Base-by-base conservation (phyloP, 2,888 invertebrate species). In the Agrochola lota region DNA sequence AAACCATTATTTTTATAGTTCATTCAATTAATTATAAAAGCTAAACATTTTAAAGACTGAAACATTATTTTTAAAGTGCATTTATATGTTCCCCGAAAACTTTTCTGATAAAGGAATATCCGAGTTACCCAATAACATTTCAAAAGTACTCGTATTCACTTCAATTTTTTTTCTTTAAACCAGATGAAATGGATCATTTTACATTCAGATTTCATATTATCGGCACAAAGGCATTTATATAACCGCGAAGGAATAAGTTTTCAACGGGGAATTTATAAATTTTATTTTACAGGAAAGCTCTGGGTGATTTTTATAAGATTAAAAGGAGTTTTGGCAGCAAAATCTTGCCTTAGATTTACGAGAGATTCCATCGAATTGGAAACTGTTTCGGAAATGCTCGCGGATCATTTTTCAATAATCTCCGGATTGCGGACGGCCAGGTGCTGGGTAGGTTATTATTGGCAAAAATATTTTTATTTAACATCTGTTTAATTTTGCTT, bases 361-460 rank as follows among this genome's bases (percentile, higher is more conserved):
- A 89, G 88, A 86, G 90, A 91, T 92, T 90, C 87, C 87, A 86
- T 85, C 87, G 89, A 93, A 93, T 93, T 91, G 91, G 87, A 92
- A 92, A 91, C 91, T 91, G 90, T 93, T 93, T 90, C 89, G 83
- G 90, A 83, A 90, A 87, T 88, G 81, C 76, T 83, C 60, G 80
- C 62, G 91, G 91, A 94, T 94, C 90, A 94, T 92, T 94, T 94
- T 93, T 92, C 94, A 94, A 94, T 95, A 95, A 94, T 93, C 92
- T 91, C 85, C 84, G 90, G 91, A 92, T 92, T 91, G 87, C 83
- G 74, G 83, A 59, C 43, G 30, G 40, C 30, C 78, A 71, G 72
- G 74, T 76, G 73, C 26, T 67, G 52, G 35, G 17, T 35, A 64
- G n/a, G 9, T 72, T 60, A 57, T 64, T 66, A 66, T 70, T 40